Evolutionary conservation across 2,797 vertebrate genomes (phyloP), one percentile per base, ranked within the genome.

Genomic region (Tauraco hartlaubi): DNA sequence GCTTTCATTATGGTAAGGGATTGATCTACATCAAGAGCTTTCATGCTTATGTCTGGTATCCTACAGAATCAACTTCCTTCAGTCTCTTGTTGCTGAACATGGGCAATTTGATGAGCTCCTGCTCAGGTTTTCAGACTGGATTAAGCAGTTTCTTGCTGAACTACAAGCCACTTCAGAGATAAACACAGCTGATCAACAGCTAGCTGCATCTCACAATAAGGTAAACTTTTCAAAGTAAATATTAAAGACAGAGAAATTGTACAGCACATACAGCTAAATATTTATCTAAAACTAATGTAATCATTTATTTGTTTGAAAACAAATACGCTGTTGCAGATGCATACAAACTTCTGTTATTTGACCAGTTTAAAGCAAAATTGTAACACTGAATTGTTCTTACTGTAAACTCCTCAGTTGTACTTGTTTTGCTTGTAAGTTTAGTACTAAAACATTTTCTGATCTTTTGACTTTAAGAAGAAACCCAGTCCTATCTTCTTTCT

Each of bases 131-230:
- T 99, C 98, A 49, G 98, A 99, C 64, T 99, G 98, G 98, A 99
- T 99, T 95, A 99, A 99, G 94, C 98, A 98, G 92, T 99, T 99
- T 90, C 98, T 99, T 83, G 98, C 97, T 80, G 98, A 98, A 78
- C 96, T 99, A 76, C 99, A 99, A 92, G 96, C 92, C 35, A 98
- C 98, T 67, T 99, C 98, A 66, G 98, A 99, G 97, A 98, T 99
- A 92, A 98, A 97, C 85, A 96, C 98, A 39, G 90, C 90, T 46
- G 98, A 99, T 96, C 98, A 99, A 63, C 97, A 98, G 11, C 83
- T 97, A 83, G 97, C 98, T 92, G 56, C 98, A 52, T 94, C 96
- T 71, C 97, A 98, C 76, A 98, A 99, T 94, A 99, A 98, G 99
- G 99, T 99, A 98, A 97, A 86, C 8, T 75, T 87, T 71, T 75